A percentile compares a stretch with the other conserved stretches of the same genome.
phyloP scores from a whole-genome alignment of 2,113 vertebrate genomes.

The Laticauda colubrina region DNA sequence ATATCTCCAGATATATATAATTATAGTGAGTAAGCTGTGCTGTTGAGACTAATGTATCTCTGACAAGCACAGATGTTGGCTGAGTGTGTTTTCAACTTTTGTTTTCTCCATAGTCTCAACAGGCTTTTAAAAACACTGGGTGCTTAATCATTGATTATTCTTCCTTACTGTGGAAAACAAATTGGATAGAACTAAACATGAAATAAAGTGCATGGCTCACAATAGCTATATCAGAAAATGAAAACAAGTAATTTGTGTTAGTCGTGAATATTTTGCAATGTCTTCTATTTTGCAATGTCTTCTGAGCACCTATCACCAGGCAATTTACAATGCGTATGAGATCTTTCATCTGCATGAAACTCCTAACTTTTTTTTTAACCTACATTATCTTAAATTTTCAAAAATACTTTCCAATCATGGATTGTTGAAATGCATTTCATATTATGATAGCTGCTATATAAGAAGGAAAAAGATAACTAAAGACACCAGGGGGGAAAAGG shows the following conservation, averaged over 20 bases:
- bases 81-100: neutral
- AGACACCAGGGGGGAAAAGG: no score
- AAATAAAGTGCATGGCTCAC: neutral
- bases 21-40: neutral
- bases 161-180: neutral
- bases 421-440: neutral
- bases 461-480: neutral
- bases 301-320: neutral
- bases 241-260: neutral
- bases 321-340: neutral
- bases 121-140: neutral
- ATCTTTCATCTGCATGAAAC: neutral
- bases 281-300: neutral
- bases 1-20: neutral
- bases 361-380: neutral
- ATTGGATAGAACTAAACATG: neutral
- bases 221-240: neutral
- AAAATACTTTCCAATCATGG: neutral
- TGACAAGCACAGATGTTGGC: neutral
- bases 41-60: neutral
- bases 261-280: neutral
- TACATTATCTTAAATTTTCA: neutral
- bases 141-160: neutral
- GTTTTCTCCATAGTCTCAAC: neutral
- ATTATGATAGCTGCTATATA: neutral